Conservation (phyloP, 2,113 vertebrate genomes). For the Todiramphus chloris region DNA sequence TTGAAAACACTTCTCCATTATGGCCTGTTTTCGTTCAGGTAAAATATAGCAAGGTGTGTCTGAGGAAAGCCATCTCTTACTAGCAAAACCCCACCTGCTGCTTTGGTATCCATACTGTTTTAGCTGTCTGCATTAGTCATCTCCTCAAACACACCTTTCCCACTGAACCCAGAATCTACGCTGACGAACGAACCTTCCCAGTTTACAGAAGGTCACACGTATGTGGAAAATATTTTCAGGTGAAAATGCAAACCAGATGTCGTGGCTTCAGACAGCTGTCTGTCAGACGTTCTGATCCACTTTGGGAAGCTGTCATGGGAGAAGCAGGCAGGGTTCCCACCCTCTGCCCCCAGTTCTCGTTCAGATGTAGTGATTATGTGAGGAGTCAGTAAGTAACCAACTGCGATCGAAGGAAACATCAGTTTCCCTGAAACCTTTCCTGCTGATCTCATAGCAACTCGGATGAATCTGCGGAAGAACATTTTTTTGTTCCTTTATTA, state of each 20-base stretch:
- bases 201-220: neutral
- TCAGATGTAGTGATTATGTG: neutral
- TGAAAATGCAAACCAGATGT: neutral
- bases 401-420: neutral
- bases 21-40: neutral
- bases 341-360: fast-evolving
- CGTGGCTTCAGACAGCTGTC: neutral
- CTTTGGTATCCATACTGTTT: neutral
- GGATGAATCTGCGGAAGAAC: neutral
- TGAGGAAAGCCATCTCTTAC: neutral
- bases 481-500: neutral
- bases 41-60: neutral
- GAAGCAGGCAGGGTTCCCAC: neutral
- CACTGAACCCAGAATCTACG: neutral
- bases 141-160: neutral
- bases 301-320: neutral
- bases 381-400: neutral
- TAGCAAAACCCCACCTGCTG: neutral
- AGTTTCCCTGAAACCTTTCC: neutral
- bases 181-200: neutral
- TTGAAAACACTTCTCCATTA: neutral
- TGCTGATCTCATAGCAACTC: neutral
- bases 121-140: neutral
- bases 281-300: neutral
- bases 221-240: neutral